phyloP scores from a whole-genome alignment of 1,140 invertebrate genomes.

The Armadillidium nasatum region DNA sequence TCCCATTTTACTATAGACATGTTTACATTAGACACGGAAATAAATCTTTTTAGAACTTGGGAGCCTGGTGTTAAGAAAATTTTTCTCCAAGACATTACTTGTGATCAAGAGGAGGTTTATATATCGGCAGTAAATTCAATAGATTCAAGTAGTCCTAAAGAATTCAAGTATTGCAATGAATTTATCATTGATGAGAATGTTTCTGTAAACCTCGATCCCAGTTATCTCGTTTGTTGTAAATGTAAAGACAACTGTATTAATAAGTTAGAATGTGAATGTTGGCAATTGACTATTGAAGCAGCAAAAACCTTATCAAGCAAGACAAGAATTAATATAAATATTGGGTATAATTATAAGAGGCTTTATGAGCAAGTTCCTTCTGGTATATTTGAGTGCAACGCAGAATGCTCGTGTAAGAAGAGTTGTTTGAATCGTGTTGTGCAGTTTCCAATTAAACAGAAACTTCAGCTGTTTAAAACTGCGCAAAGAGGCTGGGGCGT shows the following conservation, averaged over 20 bases:
- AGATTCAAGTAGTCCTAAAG: slow-evolving; percentile 71
- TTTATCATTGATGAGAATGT: slow-evolving; percentile 79
- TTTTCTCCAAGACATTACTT: slow-evolving; percentile 36
- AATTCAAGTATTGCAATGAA: slow-evolving; percentile 78
- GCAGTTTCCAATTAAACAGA: slow-evolving; percentile 75
- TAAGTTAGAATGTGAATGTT: slow-evolving; percentile 81
- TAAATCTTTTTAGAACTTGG: slow-evolving; percentile 77
- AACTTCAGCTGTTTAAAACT: slow-evolving; percentile 80
- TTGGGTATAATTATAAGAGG: slow-evolving; percentile 78
- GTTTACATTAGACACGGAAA: slow-evolving; percentile 77
- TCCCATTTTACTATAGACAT: slow-evolving; percentile 77
- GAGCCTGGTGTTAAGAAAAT: slow-evolving; percentile 49
- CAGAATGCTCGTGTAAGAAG: slow-evolving; percentile 70
- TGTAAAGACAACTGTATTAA: slow-evolving; percentile 89
- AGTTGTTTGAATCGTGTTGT: slow-evolving; percentile 82
- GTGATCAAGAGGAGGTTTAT: slow-evolving; percentile 75
- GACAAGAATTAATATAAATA: slow-evolving; percentile 53
- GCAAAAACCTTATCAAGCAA: slow-evolving; percentile 50
- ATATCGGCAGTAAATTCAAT: slow-evolving; percentile 87
- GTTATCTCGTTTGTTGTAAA: slow-evolving; percentile 83
- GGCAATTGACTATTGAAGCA: slow-evolving; percentile 80
- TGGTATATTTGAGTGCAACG: slow-evolving; percentile 94
- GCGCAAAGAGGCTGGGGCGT: slow-evolving; percentile 89
- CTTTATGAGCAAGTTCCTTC: slow-evolving; percentile 77
- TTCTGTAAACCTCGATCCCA: slow-evolving; percentile 73